These are phyloP conservation scores for Limosa lapponica DNA, from an alignment of 2,797 vertebrate genomes.

Conservation along the genomic window DNA sequence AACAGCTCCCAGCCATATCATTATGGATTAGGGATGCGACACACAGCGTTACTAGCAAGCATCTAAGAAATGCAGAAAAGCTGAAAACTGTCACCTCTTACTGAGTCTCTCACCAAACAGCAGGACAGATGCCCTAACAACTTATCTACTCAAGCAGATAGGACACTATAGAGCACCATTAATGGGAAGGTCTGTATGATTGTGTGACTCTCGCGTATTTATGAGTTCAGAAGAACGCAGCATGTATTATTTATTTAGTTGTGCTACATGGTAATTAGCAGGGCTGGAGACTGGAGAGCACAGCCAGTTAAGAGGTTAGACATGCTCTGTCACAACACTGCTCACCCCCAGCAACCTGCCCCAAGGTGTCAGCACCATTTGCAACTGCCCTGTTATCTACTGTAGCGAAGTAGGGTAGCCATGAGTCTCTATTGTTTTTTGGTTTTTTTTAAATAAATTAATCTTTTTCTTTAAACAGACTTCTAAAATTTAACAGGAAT, in stretches of 20 bases:
- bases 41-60: background rate
- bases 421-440: background rate
- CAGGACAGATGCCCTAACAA: conserved; percentile 3
- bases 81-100: background rate
- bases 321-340: background rate
- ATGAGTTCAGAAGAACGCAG: background rate
- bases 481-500: background rate
- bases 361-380: background rate
- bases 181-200: background rate
- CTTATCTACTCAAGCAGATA: background rate
- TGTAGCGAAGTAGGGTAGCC: background rate
- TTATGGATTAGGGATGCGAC: background rate
- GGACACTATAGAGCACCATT: background rate
- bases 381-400: background rate
- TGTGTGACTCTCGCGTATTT: background rate
- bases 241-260: conserved; percentile 39
- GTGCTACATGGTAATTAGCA: conserved; percentile 37
- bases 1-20: background rate
- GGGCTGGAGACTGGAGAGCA: background rate
- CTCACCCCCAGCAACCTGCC: background rate
- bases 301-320: conserved; percentile 8
- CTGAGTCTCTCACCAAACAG: background rate
- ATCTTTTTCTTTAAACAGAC: background rate
- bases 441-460: background rate
- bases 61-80: conserved; percentile 6